Evolutionary conservation across 2,888 invertebrate species (phyloP).

Genomic region (Lypha dubia): DNA sequence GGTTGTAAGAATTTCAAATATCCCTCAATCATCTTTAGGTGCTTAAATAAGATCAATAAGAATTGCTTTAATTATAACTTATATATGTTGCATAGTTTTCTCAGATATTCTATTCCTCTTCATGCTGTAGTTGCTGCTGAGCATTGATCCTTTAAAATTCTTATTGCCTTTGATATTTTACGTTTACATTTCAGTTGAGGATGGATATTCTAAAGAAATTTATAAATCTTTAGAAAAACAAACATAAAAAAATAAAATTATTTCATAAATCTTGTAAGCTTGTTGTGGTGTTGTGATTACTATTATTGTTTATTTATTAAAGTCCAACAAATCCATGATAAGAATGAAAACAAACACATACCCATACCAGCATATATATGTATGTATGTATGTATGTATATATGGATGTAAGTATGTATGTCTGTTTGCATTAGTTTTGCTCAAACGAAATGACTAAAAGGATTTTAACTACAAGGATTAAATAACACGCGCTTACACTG

Average conservation of each 20-base stretch:
- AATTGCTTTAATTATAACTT: no score
- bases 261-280: slow-evolving; percentile 1
- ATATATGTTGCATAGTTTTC: no score
- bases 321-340: slow-evolving; percentile 49
- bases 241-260: slow-evolving; percentile 10
- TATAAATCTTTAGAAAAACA: slow-evolving; percentile 10
- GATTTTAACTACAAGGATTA: slow-evolving; percentile 48
- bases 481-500: slow-evolving; percentile 53
- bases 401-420: background rate
- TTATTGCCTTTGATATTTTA: no score
- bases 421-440: no score
- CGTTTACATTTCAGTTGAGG: no score
- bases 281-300: slow-evolving; percentile 44
- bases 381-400: background rate
- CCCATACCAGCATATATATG: background rate
- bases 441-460: slow-evolving; percentile 31
- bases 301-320: slow-evolving; percentile 50
- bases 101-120: no score
- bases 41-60: no score
- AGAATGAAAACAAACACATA: background rate
- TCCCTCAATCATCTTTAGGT: no score
- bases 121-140: no score
- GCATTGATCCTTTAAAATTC: no score
- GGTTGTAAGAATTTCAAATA: no score
- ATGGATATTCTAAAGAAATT: background rate